These are phyloP conservation scores for Scaptodrosophila lebanonensis DNA, from an alignment of 1,140 invertebrate genomes.

Conservation along the genomic window DNA sequence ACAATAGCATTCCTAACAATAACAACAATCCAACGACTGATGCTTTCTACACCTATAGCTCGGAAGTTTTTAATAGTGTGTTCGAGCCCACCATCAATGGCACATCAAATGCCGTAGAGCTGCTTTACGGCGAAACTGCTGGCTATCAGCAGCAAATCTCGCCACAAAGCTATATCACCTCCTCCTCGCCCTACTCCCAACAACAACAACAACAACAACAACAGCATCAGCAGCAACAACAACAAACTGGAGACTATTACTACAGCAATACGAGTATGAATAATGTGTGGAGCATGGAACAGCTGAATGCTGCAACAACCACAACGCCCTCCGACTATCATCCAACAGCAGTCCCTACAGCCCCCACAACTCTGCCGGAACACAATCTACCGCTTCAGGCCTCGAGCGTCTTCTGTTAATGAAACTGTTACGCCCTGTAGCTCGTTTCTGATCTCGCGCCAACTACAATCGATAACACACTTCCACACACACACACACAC, in stretches of 20 bases:
- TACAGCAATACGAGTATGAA: slow-evolving; percentile 66
- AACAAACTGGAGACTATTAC: slow-evolving; percentile 54
- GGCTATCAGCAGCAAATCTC: slow-evolving; percentile 41
- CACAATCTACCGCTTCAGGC: neutral
- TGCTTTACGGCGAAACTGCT: slow-evolving; percentile 42
- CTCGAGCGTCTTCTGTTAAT: slow-evolving; percentile 45
- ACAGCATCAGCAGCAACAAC: slow-evolving; percentile 29
- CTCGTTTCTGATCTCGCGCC: neutral
- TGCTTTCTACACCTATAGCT: slow-evolving; percentile 55
- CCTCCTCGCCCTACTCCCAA: slow-evolving; percentile 13
- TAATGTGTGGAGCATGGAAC: slow-evolving; percentile 70
- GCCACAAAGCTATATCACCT: slow-evolving; percentile 16
- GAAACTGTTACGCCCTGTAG: neutral
- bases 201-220: slow-evolving; percentile 43
- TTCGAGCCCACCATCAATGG: slow-evolving; percentile 50
- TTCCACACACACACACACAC: slow-evolving; percentile 12
- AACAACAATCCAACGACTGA: slow-evolving; percentile 25
- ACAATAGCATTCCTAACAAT: slow-evolving; percentile 24
- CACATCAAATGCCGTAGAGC: slow-evolving; percentile 23
- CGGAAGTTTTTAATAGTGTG: slow-evolving; percentile 65
- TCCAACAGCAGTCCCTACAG: neutral
- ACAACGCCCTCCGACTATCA: slow-evolving; percentile 19
- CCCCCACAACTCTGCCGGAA: slow-evolving; percentile 8
- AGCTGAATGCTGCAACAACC: slow-evolving; percentile 47
- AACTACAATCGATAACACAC: neutral